These are phyloP conservation scores for Limnothrissa miodon DNA, from an alignment of 2,113 vertebrate genomes.

Conservation along the genomic window DNA sequence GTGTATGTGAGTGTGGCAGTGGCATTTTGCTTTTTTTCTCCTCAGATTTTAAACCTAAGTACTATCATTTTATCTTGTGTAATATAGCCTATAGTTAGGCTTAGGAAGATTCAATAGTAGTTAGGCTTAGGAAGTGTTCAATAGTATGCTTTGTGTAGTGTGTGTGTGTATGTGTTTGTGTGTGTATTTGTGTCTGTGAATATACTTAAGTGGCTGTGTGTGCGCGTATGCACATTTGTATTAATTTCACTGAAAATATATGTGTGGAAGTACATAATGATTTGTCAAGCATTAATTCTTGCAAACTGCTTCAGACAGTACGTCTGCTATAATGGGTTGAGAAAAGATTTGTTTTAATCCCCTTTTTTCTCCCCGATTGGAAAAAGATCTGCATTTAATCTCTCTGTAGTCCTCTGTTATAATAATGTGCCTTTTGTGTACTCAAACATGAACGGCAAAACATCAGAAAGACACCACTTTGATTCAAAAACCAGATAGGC, in stretches of 20 bases:
- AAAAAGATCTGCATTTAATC: slow-evolving; percentile 52
- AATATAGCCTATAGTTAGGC: neutral
- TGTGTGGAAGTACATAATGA: neutral
- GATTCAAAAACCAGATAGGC: slow-evolving; percentile 48
- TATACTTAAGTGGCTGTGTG: neutral
- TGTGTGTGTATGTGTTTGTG: neutral
- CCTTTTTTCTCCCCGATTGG: neutral
- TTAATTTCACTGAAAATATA: neutral
- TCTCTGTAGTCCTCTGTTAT: slow-evolving; percentile 10
- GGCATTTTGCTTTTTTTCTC: neutral
- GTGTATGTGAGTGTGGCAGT: neutral
- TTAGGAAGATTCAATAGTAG: too few species aligned
- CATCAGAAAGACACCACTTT: slow-evolving; percentile 37
- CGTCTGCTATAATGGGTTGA: neutral
- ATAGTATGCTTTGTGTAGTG: neutral
- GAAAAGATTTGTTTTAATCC: neutral
- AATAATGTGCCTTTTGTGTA: slow-evolving; percentile 56
- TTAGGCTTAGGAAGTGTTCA: neutral
- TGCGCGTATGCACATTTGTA: neutral
- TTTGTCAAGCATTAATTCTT: slow-evolving; percentile 6
- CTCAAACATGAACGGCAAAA: slow-evolving; percentile 47
- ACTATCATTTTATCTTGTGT: neutral
- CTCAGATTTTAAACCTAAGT: neutral
- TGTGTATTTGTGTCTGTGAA: neutral
- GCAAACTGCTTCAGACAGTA: slow-evolving; percentile 4